Evolutionary conservation across 2,797 vertebrate species (phyloP).

Genomic region (Garrulus glandarius): DNA sequence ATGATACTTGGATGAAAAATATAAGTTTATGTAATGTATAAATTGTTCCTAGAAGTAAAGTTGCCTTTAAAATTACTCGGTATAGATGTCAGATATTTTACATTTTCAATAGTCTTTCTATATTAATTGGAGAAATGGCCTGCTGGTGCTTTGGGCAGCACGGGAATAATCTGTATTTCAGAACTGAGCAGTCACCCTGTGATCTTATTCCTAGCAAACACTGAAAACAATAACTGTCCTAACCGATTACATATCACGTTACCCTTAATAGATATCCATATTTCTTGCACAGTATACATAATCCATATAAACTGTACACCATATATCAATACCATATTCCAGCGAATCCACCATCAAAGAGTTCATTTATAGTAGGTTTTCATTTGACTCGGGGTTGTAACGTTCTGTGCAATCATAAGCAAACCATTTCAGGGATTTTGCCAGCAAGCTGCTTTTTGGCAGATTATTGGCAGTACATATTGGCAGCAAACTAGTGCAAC

Average conservation of each 20-base stretch:
- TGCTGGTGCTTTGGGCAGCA: constrained; percentile 4
- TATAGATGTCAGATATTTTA: constrained; percentile 61
- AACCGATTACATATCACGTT: constrained; percentile 59
- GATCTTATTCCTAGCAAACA: constrained; percentile 55
- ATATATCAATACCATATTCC: constrained; percentile 70
- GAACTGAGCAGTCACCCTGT: constrained; percentile 21
- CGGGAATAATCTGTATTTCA: not conserved
- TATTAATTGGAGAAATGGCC: constrained; percentile 64
- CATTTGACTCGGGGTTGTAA: constrained; percentile 55
- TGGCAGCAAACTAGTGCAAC: constrained; percentile 53
- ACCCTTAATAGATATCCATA: constrained; percentile 58
- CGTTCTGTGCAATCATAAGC: constrained; percentile 50
- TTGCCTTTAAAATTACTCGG: constrained; percentile 61
- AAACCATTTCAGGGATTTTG: constrained; percentile 56
- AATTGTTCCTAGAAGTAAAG: constrained; percentile 72
- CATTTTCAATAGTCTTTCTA: constrained; percentile 56
- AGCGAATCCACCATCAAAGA: constrained; percentile 67
- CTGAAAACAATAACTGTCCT: constrained; percentile 63
- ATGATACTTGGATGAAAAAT: constrained; percentile 90
- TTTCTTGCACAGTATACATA: constrained; percentile 63
- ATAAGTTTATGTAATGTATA: constrained; percentile 72
- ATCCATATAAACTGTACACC: constrained; percentile 53
- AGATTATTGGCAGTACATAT: constrained; percentile 68
- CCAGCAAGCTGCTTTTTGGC: constrained; percentile 64
- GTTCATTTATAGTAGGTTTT: constrained; percentile 57